Percentiles rank a stretch among this genome's conserved stretches.
These are phyloP conservation scores for Hirudinaria manillensis DNA, from an alignment of 2,888 invertebrate genomes.

Conservation along the genomic window DNA sequence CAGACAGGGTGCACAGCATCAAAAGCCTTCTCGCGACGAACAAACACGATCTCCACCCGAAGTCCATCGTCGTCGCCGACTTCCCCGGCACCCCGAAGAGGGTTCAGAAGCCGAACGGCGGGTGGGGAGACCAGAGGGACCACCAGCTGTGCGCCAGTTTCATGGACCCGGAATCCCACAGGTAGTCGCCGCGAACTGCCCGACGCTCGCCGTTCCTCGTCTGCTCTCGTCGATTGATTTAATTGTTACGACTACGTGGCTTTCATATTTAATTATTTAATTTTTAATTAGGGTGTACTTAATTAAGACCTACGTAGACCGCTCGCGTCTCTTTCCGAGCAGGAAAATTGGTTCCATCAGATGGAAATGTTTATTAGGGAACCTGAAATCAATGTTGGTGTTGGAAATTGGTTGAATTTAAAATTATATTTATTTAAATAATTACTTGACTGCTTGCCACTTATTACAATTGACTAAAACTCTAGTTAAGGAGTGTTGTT, in stretches of 20 bases:
- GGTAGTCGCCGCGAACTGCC: not conserved
- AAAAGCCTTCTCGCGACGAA: conserved; percentile 52
- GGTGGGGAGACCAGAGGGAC: conserved; percentile 91
- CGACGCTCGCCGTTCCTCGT: not conserved
- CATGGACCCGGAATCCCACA: conserved; percentile 28
- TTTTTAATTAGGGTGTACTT: no score
- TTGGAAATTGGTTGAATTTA: not conserved
- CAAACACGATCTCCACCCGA: conserved; percentile 56
- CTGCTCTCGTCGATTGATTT: no score
- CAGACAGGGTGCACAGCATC: conserved; percentile 46
- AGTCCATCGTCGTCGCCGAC: conserved; percentile 46
- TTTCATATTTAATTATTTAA: no score
- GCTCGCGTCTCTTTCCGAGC: no score
- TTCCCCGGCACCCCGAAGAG: conserved; percentile 16
- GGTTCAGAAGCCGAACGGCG: conserved; percentile 68
- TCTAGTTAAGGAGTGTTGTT: not conserved
- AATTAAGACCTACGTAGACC: no score
- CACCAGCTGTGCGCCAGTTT: conserved; percentile 66
- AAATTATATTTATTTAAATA: not conserved
- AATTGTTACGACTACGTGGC: no score
- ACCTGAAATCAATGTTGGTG: no score
- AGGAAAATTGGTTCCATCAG: no score
- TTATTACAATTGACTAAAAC: not conserved
- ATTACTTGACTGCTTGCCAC: not conserved
- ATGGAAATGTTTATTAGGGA: no score